Conservation (phyloP, 2,113 vertebrate genomes). For the Xerus inauris region DNA sequence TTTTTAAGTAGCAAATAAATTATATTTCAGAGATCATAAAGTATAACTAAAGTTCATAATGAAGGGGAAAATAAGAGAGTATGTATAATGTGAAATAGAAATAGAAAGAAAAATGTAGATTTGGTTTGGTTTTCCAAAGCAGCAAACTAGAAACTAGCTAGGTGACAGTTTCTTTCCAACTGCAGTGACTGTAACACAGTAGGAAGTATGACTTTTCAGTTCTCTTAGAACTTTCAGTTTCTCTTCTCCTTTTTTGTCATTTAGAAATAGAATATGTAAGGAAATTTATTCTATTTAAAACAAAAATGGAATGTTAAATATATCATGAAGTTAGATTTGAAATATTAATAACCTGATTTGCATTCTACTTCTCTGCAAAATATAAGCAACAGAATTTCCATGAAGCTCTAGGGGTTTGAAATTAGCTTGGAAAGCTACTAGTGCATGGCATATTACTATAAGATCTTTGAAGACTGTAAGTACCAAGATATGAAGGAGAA, state of each 20-base stretch:
- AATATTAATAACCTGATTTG: conserved; percentile 78
- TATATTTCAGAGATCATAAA: conserved; percentile 43
- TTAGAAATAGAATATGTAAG: conserved; percentile 54
- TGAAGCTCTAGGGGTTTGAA: conserved; percentile 38
- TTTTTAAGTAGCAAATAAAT: conserved; percentile 43
- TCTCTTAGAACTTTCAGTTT: conserved; percentile 31
- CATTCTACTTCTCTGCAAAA: conserved; percentile 62
- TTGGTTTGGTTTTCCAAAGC: background rate
- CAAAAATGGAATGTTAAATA: conserved; percentile 69
- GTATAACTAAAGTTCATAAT: conserved; percentile 50
- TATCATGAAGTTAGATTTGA: conserved; percentile 60
- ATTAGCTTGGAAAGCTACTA: conserved; percentile 54
- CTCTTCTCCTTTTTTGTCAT: conserved; percentile 20
- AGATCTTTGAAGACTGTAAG: conserved; percentile 33
- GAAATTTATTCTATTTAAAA: conserved; percentile 65
- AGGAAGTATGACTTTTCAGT: background rate
- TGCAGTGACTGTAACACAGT: conserved; percentile 41
- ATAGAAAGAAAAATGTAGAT: conserved; percentile 16
- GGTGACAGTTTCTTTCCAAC: conserved; percentile 39
- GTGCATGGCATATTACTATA: background rate
- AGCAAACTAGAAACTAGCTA: conserved; percentile 19
- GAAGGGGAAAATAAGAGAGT: background rate
- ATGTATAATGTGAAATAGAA: background rate
- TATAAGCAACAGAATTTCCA: conserved; percentile 53
- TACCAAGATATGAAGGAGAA: conserved; percentile 12